Percentiles rank a stretch among this genome's conserved stretches.
Evolutionary conservation across 1,140 invertebrate species (phyloP).

Genomic region (Drosophila azteca): DNA sequence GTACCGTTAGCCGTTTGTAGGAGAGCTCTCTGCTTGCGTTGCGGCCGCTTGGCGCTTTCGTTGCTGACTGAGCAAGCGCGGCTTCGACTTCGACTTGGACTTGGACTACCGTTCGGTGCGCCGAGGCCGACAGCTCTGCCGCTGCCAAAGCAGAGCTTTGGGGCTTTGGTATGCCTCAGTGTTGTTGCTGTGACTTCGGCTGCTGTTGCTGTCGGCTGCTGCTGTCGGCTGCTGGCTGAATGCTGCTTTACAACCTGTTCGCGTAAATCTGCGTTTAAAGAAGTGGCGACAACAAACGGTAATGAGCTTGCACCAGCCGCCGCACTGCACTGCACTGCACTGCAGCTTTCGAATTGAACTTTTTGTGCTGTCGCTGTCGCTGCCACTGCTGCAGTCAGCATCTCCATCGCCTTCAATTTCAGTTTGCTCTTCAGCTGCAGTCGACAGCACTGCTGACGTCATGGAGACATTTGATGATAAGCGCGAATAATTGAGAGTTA

Average conservation of each 20-base stretch:
- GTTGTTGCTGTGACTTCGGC: slow-evolving; percentile 5
- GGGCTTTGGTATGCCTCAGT: slow-evolving; percentile 43
- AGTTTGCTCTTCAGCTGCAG: slow-evolving; percentile 24
- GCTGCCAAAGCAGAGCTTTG: slow-evolving; percentile 37
- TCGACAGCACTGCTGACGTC: slow-evolving; percentile 43
- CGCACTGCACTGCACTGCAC: slow-evolving; percentile 9
- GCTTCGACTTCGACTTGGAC: slow-evolving; percentile 2
- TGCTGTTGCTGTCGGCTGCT: background rate
- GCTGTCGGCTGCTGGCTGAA: slow-evolving; percentile 11
- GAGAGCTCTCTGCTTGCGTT: slow-evolving; percentile 27
- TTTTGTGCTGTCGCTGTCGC: slow-evolving; percentile 13
- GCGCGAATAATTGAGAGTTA: slow-evolving; percentile 37
- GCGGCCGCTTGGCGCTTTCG: slow-evolving; percentile 58
- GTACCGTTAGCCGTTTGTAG: slow-evolving; percentile 50
- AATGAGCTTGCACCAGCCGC: slow-evolving; percentile 64
- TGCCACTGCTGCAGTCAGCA: slow-evolving; percentile 18
- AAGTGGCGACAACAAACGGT: slow-evolving; percentile 73
- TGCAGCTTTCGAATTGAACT: slow-evolving; percentile 66
- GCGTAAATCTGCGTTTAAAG: slow-evolving; percentile 72
- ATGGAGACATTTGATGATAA: slow-evolving; percentile 18
- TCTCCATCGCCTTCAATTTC: slow-evolving; percentile 26
- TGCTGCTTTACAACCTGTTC: slow-evolving; percentile 67
- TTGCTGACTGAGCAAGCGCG: slow-evolving; percentile 46
- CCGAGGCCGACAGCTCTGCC: slow-evolving; percentile 17
- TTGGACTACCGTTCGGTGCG: slow-evolving; percentile 1